These are phyloP conservation scores for Junonia oenone DNA, from an alignment of 2,888 invertebrate genomes.

Conservation along the genomic window DNA sequence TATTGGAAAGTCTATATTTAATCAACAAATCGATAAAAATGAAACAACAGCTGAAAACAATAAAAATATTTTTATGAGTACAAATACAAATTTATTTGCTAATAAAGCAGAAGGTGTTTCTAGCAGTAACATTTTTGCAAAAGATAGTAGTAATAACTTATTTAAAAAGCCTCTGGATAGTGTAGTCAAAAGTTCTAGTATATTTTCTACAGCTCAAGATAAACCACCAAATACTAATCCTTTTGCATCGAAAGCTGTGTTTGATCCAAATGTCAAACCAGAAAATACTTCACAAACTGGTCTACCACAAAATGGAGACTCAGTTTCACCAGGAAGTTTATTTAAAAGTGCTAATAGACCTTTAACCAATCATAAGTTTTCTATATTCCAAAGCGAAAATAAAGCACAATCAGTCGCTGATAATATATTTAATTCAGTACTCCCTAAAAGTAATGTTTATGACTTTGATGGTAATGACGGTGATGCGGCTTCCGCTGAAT, in stretches of 20 bases:
- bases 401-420: slow-evolving; percentile 55
- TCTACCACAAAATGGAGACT: slow-evolving; percentile 43
- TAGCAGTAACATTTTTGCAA: slow-evolving; percentile 33
- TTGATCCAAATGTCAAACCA: slow-evolving; percentile 9
- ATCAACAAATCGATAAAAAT: slow-evolving; percentile 18
- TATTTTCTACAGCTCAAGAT: slow-evolving; percentile 45
- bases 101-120: slow-evolving; percentile 23
- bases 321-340: slow-evolving; percentile 54
- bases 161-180: slow-evolving; percentile 33
- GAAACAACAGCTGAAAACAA: slow-evolving; percentile 13
- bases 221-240: slow-evolving; percentile 41
- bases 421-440: slow-evolving; percentile 54
- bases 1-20: slow-evolving; percentile 36
- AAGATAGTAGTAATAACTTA: slow-evolving; percentile 36
- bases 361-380: slow-evolving; percentile 39
- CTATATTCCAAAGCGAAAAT: slow-evolving; percentile 63
- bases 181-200: slow-evolving; percentile 34
- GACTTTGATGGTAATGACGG: slow-evolving; percentile 52
- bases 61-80: slow-evolving; percentile 36
- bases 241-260: slow-evolving; percentile 44
- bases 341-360: slow-evolving; percentile 54
- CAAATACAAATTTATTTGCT: slow-evolving; percentile 29
- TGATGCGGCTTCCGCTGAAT: slow-evolving; percentile 25
- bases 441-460: slow-evolving; percentile 43
- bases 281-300: slow-evolving; percentile 28